phyloP scores from a whole-genome alignment of 2,888 invertebrate species.

The Rhorus exstirpatorius region DNA sequence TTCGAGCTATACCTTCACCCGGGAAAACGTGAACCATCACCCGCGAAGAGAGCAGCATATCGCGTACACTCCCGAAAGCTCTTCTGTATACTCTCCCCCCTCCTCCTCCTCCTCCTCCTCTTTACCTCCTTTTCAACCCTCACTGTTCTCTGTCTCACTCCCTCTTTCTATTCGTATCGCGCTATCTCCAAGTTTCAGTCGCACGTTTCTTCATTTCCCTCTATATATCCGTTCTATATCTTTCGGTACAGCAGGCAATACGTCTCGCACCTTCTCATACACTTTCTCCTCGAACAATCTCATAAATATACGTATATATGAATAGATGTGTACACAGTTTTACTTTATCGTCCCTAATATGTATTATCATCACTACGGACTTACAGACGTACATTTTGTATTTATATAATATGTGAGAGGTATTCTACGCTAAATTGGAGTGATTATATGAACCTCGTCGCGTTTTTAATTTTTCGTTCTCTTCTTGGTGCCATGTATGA shows the following conservation, averaged over 20 bases:
- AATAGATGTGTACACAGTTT: neutral
- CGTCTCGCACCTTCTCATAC: constrained; percentile 56
- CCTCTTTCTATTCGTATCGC: constrained; percentile 79
- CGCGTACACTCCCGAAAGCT: constrained; percentile 55
- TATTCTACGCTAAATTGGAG: too few relatives aligned
- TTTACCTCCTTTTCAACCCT: constrained; percentile 70
- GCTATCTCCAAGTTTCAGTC: constrained; percentile 81
- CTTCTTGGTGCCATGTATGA: too few relatives aligned
- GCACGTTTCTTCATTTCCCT: constrained; percentile 72
- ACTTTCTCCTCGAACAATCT: constrained; percentile 57
- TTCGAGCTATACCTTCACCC: constrained; percentile 25
- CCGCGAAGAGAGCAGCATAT: constrained; percentile 28
- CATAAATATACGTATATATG: constrained; percentile 68
- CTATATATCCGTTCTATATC: constrained; percentile 69
- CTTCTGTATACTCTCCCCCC: constrained; percentile 63
- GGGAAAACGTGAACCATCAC: constrained; percentile 61
- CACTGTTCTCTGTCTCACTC: constrained; percentile 69
- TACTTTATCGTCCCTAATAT: constrained; percentile 73
- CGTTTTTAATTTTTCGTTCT: too few relatives aligned
- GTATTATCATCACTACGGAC: constrained; percentile 67
- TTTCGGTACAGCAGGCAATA: constrained; percentile 59
- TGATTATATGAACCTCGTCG: too few relatives aligned
- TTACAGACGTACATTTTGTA: constrained; percentile 26
- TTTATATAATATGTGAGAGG: neutral
- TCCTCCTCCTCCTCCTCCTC: constrained; percentile 68